A percentile compares a stretch with the other conserved stretches of the same genome.
These are phyloP conservation scores for Eristalis intricaria DNA, from an alignment of 2,888 invertebrate genomes.

Conservation along the genomic window DNA sequence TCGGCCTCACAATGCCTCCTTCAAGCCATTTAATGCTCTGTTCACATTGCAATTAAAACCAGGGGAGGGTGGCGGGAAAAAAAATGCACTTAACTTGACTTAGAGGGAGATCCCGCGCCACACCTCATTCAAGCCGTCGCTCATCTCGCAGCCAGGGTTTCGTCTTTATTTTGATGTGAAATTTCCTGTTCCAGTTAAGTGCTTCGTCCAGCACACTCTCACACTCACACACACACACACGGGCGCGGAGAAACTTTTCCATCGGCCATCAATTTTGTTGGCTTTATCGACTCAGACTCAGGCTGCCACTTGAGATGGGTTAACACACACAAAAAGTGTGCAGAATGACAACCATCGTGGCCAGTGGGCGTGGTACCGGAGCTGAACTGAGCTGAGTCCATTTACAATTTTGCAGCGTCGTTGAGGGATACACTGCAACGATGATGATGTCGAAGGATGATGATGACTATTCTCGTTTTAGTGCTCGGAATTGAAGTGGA, in stretches of 20 bases:
- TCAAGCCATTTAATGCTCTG: conserved; percentile 34
- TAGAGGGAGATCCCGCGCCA: conserved; percentile 60
- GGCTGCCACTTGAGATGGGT: conserved; percentile 7
- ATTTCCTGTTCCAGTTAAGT: conserved; percentile 62
- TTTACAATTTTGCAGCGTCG: not conserved
- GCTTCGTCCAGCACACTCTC: not conserved
- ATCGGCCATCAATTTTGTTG: conserved; percentile 41
- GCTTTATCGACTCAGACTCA: conserved; percentile 49
- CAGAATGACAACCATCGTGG: not conserved
- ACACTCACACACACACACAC: too few species aligned
- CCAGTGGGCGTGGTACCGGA: not conserved
- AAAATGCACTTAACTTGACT: conserved; percentile 60
- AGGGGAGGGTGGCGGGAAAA: too few species aligned
- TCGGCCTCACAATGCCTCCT: not conserved
- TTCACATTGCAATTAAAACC: conserved; percentile 18
- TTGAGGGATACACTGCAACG: conserved; percentile 39
- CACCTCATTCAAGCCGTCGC: conserved; percentile 36
- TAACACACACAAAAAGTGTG: conserved; percentile 1
- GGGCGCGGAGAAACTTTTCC: not conserved
- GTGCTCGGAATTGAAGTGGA: conserved; percentile 5
- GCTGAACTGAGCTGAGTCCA: too few species aligned
- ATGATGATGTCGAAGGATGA: conserved; percentile 33
- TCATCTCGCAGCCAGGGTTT: not conserved
- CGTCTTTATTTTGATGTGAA: conserved; percentile 48
- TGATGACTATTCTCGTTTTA: conserved; percentile 32